phyloP scores from a whole-genome alignment of 30 jellyfish, hydroid and myxozoan species.

The Mastigias papua region DNA sequence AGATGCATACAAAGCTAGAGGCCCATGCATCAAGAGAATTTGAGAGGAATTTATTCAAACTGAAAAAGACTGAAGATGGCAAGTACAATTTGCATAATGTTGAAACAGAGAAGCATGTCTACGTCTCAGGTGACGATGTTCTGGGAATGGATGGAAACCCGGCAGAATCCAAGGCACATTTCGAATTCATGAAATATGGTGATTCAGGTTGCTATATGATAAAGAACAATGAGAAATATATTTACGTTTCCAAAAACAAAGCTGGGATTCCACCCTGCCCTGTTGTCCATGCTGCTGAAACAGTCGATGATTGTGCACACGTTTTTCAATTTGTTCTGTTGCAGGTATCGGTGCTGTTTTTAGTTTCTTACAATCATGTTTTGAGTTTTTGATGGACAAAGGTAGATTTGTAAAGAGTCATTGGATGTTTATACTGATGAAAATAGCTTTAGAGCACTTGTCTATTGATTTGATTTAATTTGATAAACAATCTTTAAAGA shows the following conservation, averaged over 20 bases:
- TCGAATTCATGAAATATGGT: slow-evolving; percentile 4
- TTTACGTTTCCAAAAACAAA: slow-evolving; percentile 27
- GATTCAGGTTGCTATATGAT: slow-evolving; percentile 48
- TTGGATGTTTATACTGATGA: too few species aligned
- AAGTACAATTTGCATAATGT: slow-evolving; percentile 32
- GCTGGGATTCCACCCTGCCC: slow-evolving; percentile 70
- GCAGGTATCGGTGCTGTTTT: slow-evolving; percentile 37
- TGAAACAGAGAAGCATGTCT: slow-evolving; percentile 59
- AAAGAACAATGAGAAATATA: slow-evolving; percentile 12
- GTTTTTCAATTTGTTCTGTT: slow-evolving; percentile 41
- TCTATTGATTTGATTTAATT: too few species aligned
- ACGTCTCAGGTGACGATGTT: slow-evolving; percentile 59
- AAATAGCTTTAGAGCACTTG: too few species aligned
- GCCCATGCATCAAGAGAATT: slow-evolving; percentile 31
- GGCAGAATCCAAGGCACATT: slow-evolving; percentile 5
- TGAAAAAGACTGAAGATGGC: slow-evolving; percentile 31
- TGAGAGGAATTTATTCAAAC: slow-evolving; percentile 49
- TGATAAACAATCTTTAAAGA: too few species aligned
- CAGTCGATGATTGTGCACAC: slow-evolving; percentile 10
- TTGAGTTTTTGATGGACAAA: too few species aligned
- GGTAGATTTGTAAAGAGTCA: too few species aligned
- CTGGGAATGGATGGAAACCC: slow-evolving; percentile 57
- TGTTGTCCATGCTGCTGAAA: slow-evolving; percentile 41
- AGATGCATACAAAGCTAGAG: slow-evolving; percentile 60
- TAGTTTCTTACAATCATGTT: too few species aligned